Conservation (phyloP, 2,888 invertebrate species). For the Dione vanillae region DNA sequence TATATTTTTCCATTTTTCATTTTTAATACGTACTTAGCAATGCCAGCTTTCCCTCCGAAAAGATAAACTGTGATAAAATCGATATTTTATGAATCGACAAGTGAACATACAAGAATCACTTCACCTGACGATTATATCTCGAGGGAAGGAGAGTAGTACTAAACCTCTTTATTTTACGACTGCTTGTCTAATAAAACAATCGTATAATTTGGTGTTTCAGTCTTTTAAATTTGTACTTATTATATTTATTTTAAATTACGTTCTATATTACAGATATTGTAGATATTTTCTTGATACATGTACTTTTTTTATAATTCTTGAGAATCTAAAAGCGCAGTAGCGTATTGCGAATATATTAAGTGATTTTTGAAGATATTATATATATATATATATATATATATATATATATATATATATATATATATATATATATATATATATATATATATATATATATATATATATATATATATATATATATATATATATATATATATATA, state of each 20-base stretch:
- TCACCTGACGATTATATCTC: conserved; percentile 61
- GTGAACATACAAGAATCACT: conserved; percentile 68
- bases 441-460: no score
- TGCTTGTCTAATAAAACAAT: conserved; percentile 76
- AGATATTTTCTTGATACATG: conserved; percentile 7
- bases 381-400: no score
- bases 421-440: no score
- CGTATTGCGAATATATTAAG: background rate
- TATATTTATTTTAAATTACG: conserved; percentile 38
- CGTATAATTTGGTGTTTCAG: conserved; percentile 59
- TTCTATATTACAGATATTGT: conserved; percentile 35
- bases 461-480: no score
- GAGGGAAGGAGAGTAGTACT: conserved; percentile 55
- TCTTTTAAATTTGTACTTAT: conserved; percentile 38
- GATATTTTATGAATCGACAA: conserved; percentile 61
- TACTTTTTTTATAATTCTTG: background rate
- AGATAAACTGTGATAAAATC: conserved; percentile 59
- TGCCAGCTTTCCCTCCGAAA: conserved; percentile 42
- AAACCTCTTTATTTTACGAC: conserved; percentile 67
- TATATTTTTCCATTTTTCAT: conserved; percentile 34
- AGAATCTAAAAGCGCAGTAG: background rate
- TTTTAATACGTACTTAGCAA: conserved; percentile 36
- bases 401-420: no score
- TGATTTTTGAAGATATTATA: no score
- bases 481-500: no score